phyloP scores from a whole-genome alignment of 2,797 vertebrate genomes.

The Phalanger gymnotis region DNA sequence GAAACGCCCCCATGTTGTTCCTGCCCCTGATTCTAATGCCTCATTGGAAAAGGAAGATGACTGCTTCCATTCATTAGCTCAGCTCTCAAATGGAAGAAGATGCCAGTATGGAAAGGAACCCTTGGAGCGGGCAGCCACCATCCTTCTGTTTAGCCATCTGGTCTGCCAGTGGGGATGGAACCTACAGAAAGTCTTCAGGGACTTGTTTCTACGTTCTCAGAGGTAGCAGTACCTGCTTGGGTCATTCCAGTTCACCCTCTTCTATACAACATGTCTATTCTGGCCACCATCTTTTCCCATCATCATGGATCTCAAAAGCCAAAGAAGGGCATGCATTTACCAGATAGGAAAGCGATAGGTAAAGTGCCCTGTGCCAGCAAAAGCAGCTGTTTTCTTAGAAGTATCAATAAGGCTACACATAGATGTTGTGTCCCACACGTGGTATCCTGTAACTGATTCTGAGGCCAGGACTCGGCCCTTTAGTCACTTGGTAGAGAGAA shows the following conservation, averaged over 20 bases:
- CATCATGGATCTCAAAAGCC: not conserved
- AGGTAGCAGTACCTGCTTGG: not conserved
- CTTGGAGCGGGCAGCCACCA: too few species aligned
- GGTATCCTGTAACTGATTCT: slow-evolving; percentile 41
- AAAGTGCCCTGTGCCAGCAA: not conserved
- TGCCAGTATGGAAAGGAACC: not conserved
- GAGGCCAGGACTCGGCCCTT: not conserved
- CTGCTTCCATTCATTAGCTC: not conserved
- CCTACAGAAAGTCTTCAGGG: not conserved
- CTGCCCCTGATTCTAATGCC: not conserved
- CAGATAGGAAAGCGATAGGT: not conserved
- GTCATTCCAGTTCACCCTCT: not conserved
- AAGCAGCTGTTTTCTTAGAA: slow-evolving; percentile 10
- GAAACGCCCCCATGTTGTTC: not conserved
- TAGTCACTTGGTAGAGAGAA: slow-evolving; percentile 52
- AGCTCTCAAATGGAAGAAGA: not conserved
- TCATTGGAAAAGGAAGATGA: not conserved
- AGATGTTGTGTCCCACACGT: slow-evolving; percentile 13
- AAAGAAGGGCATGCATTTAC: not conserved
- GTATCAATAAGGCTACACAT: not conserved
- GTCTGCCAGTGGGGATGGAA: not conserved
- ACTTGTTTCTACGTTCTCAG: not conserved
- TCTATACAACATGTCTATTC: not conserved
- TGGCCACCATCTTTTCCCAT: not conserved
- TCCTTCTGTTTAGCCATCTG: not conserved